Base-by-base conservation (phyloP, 2,888 invertebrate genomes). In the Drosophila stalkeri region DNA sequence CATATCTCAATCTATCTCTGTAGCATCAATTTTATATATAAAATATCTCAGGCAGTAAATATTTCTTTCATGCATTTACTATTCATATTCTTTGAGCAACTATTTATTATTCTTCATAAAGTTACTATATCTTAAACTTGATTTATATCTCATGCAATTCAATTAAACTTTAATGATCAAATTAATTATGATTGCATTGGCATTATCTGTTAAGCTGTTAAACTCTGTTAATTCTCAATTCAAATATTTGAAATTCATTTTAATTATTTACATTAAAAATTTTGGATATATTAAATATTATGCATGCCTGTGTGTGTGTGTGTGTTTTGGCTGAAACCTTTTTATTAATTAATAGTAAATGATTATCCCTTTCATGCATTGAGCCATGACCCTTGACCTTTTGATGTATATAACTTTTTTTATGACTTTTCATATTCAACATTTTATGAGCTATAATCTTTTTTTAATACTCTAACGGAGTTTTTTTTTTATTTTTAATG, bases 271-370 rank as follows among this genome's bases (percentile, higher is more conserved):
- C 27, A 47, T 47, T 2, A 2, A 14, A 23, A 7, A 20, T 44
- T 7, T 23, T 46, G 14, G 8, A 16, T 27, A n/a, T 31, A 31
- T 31, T 0, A 31, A 49, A 12, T 49, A 49, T 33, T 31, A 6
- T 12, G 31, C 16, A 3, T 27, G 27, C 2, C 3, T 27, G 16
- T n/a, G 27, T 16, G 5, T 49, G n/a, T n/a, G 31, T 33, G 47
- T 47, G 27, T 27, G 27, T 27, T 16, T 59, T n/a, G 23, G 43
- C 23, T 35, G 9, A 59, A 35, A 5, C 20, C 33, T 35, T 59
- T 59, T 44, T 23, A 44, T 44, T 23, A 44, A 44, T 44, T 37
- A 49, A 35, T 49, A n/a, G 35, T 12, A 47, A 47, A n/a, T 23
- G 33, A 33, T 51, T 12, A 35, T 20, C 51, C 6, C 14, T 51